Conservation (phyloP, 2,113 vertebrate genomes). For the Balaenoptera acutorostrata region DNA sequence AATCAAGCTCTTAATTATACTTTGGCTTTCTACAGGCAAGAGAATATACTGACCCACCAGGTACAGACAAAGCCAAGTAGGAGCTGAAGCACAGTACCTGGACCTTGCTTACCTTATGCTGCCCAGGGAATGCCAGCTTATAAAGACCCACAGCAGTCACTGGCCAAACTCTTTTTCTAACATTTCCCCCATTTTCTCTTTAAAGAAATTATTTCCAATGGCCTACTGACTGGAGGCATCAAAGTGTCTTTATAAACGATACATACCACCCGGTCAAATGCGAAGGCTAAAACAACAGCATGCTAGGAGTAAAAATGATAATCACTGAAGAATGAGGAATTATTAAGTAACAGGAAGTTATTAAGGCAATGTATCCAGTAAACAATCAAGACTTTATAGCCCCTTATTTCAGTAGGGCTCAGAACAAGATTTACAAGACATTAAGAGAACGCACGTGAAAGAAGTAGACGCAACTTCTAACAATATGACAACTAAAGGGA, state of each 20-base stretch:
- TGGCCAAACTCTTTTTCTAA: background rate
- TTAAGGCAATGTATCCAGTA: background rate
- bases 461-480: background rate
- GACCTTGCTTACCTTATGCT: background rate
- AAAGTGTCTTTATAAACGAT: conserved; percentile 2
- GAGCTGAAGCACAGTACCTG: background rate
- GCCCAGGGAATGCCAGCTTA: background rate
- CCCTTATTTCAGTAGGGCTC: conserved; percentile 47
- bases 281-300: conserved; percentile 65
- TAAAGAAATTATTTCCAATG: background rate
- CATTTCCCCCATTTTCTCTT: background rate
- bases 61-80: background rate
- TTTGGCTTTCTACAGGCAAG: background rate
- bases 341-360: conserved; percentile 46
- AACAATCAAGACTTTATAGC: conserved; percentile 25
- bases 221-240: background rate
- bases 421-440: conserved; percentile 59
- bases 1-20: background rate
- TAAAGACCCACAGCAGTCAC: background rate
- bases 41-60: background rate
- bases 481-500: background rate
- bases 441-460: background rate
- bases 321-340: conserved; percentile 68
- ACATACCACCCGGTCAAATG: conserved; percentile 53
- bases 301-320: conserved; percentile 68